Evolutionary conservation across 2,888 invertebrate genomes (phyloP).

Genomic region (Ischnus inquisitorius): DNA sequence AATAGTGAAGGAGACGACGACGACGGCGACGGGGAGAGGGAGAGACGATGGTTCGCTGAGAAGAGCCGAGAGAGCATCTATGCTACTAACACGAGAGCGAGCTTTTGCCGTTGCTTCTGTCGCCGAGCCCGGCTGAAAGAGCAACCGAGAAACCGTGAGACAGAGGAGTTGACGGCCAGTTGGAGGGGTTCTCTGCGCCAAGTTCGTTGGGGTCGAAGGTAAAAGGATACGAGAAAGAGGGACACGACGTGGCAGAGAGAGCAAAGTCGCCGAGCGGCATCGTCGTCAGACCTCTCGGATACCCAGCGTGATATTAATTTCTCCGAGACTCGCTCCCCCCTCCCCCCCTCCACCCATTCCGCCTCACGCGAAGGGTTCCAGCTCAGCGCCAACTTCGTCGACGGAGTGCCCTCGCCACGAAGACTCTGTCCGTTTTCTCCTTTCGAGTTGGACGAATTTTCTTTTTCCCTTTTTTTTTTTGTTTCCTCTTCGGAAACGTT

Average conservation of each 20-base stretch:
- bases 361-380: slow-evolving; percentile 52
- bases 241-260: slow-evolving; percentile 63
- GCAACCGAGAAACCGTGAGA: slow-evolving; percentile 67
- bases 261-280: slow-evolving; percentile 66
- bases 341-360: background rate
- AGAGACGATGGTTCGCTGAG: slow-evolving; percentile 58
- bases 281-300: slow-evolving; percentile 57
- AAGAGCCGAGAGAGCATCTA: slow-evolving; percentile 65
- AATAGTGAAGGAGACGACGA: slow-evolving; percentile 71
- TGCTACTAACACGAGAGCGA: slow-evolving; percentile 10
- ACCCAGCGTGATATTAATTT: slow-evolving; percentile 71
- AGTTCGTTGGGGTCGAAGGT: slow-evolving; percentile 72
- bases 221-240: slow-evolving; percentile 68
- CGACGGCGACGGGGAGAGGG: slow-evolving; percentile 65
- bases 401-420: slow-evolving; percentile 16
- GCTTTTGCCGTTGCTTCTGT: slow-evolving; percentile 67
- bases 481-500: slow-evolving; percentile 27
- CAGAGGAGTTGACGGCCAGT: slow-evolving; percentile 56
- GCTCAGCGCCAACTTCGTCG: slow-evolving; percentile 53
- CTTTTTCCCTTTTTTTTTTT: slow-evolving; percentile 21
- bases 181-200: slow-evolving; percentile 26
- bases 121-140: slow-evolving; percentile 72
- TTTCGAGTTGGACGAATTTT: slow-evolving; percentile 37
- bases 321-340: slow-evolving; percentile 62
- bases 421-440: slow-evolving; percentile 45